These are phyloP conservation scores for Petrosia ficiformis DNA, from an alignment of 37 sponge, comb jelly and placozoan species.

Conservation along the genomic window DNA sequence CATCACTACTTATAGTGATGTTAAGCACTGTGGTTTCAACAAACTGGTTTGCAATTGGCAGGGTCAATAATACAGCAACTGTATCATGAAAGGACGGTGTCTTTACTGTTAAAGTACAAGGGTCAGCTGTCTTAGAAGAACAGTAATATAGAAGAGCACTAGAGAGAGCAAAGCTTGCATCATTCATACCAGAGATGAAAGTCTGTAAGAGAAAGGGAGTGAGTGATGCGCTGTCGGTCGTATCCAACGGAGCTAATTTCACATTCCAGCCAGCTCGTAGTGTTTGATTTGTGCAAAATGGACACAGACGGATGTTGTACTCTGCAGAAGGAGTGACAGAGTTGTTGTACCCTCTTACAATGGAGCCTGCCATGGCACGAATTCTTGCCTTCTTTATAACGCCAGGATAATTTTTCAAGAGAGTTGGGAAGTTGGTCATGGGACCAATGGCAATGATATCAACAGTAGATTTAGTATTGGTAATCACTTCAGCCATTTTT, in stretches of 20 bases:
- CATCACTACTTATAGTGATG: background rate
- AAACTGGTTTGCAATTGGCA: background rate
- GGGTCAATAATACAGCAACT: background rate
- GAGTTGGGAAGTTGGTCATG: conserved; percentile 61
- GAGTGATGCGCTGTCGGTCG: conserved; percentile 32
- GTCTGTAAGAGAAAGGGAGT: background rate
- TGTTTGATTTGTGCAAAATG: conserved; percentile 40
- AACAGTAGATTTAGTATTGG: conserved; percentile 3
- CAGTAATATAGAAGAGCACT: conserved; percentile 27
- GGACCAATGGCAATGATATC: conserved; percentile 73
- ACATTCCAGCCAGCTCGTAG: conserved; percentile 52
- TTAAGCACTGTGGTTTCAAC: background rate
- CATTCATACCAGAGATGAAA: background rate
- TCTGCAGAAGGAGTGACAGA: conserved; percentile 37
- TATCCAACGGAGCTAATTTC: conserved; percentile 70
- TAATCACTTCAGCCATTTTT: conserved; percentile 58
- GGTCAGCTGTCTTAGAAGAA: background rate
- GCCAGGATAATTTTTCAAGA: conserved; percentile 47
- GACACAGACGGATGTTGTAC: conserved; percentile 71
- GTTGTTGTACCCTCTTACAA: conserved; percentile 55
- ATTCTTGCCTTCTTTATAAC: conserved; percentile 48
- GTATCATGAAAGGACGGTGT: background rate
- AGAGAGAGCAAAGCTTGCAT: background rate
- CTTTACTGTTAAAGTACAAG: background rate
- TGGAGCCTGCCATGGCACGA: conserved; percentile 69